Base-by-base conservation (phyloP, 2,113 vertebrate genomes). In the Dipodomys ordii region DNA sequence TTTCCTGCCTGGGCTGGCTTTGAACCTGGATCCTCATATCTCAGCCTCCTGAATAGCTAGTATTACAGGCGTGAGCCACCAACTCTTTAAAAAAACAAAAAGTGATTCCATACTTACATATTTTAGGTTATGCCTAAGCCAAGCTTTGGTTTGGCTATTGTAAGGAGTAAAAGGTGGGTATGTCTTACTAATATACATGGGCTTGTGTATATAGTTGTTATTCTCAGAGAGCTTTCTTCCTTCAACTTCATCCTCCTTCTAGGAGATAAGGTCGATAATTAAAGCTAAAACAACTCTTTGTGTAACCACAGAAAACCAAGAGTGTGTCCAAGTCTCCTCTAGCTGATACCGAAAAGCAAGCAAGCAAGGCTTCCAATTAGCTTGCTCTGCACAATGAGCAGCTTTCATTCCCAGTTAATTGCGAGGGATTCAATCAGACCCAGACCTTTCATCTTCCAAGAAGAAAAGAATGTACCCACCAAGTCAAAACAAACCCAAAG, bases 321-420 rank as follows among this genome's bases (percentile, higher is more conserved):
- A 91, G 44, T 82, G 62, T 13, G 10, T 88, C 88, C 46, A 93
- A 16, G 30, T 83, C 76, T 94, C 87, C 57, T 35, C n/a, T 62
- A 84, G 69, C 78, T 80, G 23, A 81, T 72, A 80, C 11, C 81
- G 67, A 68, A 95, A 57, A 94, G 30, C 79, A 62, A 23, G 44
- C 73, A 83, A 87, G 72, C 32, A 32, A 46, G 30, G 32, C 67
- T 96, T 95, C 89, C 81, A 60, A 64, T 92, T 90, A 85, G 69
- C 53, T 77, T 57, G 30, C 35, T 73, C 80, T 77, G 60, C 19
- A 93, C 92, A 96, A 94, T 96, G 77, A 78, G 7, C 81, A 53
- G 44, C 94, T 96, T 97, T 97, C 91, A 93, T 87, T 74, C 62
- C 81, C 49, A 62, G 88, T 95, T 97, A 96, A 96, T 96, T 91